A percentile compares a stretch with the other conserved stretches of the same genome.
These are phyloP conservation scores for Agraylea sexmaculata DNA, from an alignment of 1,140 invertebrate species.

Conservation along the genomic window DNA sequence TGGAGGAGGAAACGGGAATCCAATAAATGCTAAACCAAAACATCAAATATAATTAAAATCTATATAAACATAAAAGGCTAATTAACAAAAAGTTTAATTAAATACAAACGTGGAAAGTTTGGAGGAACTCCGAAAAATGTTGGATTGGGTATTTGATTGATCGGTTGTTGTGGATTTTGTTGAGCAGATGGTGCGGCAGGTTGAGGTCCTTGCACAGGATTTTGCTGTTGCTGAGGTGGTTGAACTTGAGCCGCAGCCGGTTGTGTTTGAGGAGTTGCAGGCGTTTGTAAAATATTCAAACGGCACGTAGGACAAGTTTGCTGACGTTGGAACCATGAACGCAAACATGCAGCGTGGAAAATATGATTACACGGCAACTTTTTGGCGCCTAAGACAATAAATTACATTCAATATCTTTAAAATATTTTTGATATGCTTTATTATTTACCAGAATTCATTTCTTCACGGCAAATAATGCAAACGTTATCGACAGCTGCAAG, in stretches of 20 bases:
- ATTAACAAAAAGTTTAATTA: too few species aligned
- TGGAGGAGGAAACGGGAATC: constrained; percentile 51
- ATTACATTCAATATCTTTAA: not conserved
- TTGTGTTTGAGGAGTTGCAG: constrained; percentile 30
- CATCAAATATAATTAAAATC: not conserved
- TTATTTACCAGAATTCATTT: constrained; percentile 58
- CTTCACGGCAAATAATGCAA: constrained; percentile 97
- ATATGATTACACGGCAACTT: constrained; percentile 99
- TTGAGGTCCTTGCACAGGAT: constrained; percentile 28
- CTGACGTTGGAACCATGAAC: constrained; percentile 98
- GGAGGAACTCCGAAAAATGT: too few species aligned
- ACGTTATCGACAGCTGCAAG: constrained; percentile 91
- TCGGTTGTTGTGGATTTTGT: constrained; percentile 6
- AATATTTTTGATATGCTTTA: constrained; percentile 7
- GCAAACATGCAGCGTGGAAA: constrained; percentile 95
- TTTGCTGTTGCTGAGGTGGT: constrained; percentile 30
- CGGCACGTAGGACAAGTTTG: constrained; percentile 99
- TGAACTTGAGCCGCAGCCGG: constrained; percentile 16
- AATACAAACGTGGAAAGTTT: constrained; percentile 45
- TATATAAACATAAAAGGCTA: too few species aligned
- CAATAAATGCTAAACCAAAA: constrained; percentile 21
- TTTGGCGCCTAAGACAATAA: constrained; percentile 60
- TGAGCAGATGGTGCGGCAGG: constrained; percentile 22
- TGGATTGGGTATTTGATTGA: too few species aligned
- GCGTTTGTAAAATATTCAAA: constrained; percentile 80